A percentile compares a stretch with the other conserved stretches of the same genome.
Conservation (phyloP, 2,888 invertebrate genomes). For the Leptura quadrifasciata region DNA sequence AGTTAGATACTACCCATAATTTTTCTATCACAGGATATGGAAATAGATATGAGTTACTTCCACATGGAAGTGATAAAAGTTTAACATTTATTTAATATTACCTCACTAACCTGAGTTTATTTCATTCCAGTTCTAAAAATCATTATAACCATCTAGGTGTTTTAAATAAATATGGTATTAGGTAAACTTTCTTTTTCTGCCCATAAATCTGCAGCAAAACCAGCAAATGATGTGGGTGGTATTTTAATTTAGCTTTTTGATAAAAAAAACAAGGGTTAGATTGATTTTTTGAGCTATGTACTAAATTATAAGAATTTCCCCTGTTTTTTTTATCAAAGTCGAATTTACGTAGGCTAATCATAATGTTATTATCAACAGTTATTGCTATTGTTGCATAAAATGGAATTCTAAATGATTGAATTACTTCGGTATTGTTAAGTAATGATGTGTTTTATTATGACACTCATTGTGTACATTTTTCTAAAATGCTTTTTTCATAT, state of each 20-base stretch:
- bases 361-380: background rate
- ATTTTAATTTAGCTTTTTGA: too few species aligned
- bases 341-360: background rate
- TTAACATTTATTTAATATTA: constrained; percentile 14
- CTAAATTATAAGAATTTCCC: background rate
- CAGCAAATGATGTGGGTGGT: too few species aligned
- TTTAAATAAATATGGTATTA: background rate
- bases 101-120: constrained; percentile 14
- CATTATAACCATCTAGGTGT: background rate
- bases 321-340: background rate
- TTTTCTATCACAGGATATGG: constrained; percentile 49
- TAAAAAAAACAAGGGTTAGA: too few species aligned
- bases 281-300: too few species aligned
- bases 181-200: background rate
- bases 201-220: too few species aligned
- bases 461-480: too few species aligned
- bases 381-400: background rate
- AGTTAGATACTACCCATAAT: constrained; percentile 22
- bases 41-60: constrained; percentile 46
- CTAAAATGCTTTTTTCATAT: too few species aligned
- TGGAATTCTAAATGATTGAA: background rate
- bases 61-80: constrained; percentile 51
- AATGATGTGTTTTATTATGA: background rate
- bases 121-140: constrained; percentile 46
- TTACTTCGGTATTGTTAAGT: background rate